A percentile compares a stretch with the other conserved stretches of the same genome.
These are phyloP conservation scores for Nylanderia fulva DNA, from an alignment of 1,140 invertebrate species.

Conservation along the genomic window DNA sequence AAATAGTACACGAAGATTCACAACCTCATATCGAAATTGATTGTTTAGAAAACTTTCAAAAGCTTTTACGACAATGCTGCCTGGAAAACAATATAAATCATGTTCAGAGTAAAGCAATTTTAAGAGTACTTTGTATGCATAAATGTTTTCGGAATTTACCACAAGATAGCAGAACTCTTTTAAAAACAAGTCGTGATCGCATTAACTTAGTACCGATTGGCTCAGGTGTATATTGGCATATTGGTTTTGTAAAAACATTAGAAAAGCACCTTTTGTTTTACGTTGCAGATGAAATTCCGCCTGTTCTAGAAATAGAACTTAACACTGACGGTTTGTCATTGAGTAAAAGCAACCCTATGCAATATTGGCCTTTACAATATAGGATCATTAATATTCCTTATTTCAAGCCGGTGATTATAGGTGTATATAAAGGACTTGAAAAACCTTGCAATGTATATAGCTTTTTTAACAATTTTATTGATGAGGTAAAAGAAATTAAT, in stretches of 20 bases:
- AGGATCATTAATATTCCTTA: conserved; percentile 2
- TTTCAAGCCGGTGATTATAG: conserved; percentile 1
- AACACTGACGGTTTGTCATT: conserved; percentile 5
- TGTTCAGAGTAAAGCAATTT: neutral
- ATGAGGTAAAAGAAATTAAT: neutral
- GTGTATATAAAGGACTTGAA: neutral
- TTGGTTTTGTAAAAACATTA: neutral
- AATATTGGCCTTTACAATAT: conserved; percentile 6
- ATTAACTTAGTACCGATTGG: conserved; percentile 2
- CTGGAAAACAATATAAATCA: neutral
- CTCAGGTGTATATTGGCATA: neutral
- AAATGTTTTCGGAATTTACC: neutral
- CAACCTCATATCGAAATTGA: neutral
- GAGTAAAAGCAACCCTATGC: neutral
- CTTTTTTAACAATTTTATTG: neutral
- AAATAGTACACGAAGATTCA: neutral
- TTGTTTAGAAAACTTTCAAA: neutral
- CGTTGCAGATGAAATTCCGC: neutral
- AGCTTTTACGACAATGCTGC: neutral
- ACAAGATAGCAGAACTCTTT: neutral
- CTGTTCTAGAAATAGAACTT: conserved; percentile 2
- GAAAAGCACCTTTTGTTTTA: neutral
- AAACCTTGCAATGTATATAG: neutral
- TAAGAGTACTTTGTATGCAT: neutral
- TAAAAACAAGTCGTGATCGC: neutral